A percentile compares a stretch with the other conserved stretches of the same genome.
These are phyloP conservation scores for Keiferia lycopersicella DNA, from an alignment of 2,888 invertebrate species.

Conservation along the genomic window DNA sequence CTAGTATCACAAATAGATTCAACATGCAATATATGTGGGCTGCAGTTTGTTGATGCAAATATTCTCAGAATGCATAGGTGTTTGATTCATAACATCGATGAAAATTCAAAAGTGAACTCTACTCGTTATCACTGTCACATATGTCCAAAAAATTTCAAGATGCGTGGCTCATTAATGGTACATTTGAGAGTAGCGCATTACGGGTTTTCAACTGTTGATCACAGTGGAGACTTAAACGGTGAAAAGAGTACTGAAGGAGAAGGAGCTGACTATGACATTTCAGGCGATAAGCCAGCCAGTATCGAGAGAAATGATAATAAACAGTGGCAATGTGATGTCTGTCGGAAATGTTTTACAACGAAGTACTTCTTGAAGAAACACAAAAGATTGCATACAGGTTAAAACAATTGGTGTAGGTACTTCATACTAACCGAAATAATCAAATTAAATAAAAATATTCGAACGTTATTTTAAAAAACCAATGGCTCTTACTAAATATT, in stretches of 20 bases:
- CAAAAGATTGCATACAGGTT: constrained; percentile 91
- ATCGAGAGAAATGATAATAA: constrained; percentile 82
- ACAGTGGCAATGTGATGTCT: constrained; percentile 93
- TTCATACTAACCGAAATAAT: constrained; percentile 58
- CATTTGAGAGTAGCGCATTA: constrained; percentile 90
- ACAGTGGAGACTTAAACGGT: constrained; percentile 34
- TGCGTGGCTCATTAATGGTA: constrained; percentile 90
- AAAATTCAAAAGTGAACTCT: constrained; percentile 55
- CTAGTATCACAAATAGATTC: constrained; percentile 51
- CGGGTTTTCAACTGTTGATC: constrained; percentile 70
- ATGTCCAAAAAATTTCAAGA: constrained; percentile 90
- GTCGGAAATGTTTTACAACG: constrained; percentile 91
- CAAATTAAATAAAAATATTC: neutral
- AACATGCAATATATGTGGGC: constrained; percentile 86
- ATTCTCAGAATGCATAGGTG: constrained; percentile 88
- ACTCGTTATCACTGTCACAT: constrained; percentile 86
- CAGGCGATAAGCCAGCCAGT: constrained; percentile 46
- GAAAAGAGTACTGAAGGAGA: constrained; percentile 41
- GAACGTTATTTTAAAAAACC: neutral
- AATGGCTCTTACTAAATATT: neutral
- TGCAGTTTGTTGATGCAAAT: constrained; percentile 85
- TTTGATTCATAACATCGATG: constrained; percentile 83
- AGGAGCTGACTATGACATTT: constrained; percentile 36
- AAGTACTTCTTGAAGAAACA: constrained; percentile 95
- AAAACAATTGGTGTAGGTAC: constrained; percentile 75